A percentile compares a stretch with the other conserved stretches of the same genome.
Conservation (phyloP, 1,140 invertebrate genomes). For the Stegodyphus dumicola region DNA sequence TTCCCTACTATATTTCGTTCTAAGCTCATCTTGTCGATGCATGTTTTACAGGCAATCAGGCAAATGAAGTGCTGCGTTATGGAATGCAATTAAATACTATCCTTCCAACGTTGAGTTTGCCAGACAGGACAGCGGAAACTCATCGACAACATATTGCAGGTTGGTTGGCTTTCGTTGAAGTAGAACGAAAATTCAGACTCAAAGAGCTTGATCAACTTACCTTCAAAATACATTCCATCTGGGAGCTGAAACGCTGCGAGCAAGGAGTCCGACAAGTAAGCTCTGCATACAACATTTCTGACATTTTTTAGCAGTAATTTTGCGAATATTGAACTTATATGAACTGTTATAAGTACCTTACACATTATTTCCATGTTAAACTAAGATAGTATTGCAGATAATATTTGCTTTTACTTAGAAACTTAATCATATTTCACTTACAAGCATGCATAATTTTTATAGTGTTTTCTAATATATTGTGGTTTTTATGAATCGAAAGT, state of each 20-base stretch:
- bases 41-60: constrained; percentile 18
- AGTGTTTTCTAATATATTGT: no score
- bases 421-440: no score
- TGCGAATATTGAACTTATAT: no score
- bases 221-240: constrained; percentile 1
- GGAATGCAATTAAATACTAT: neutral
- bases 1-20: no score
- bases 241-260: constrained; percentile 19
- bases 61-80: constrained; percentile 11
- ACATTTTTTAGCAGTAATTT: no score
- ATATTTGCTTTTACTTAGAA: no score
- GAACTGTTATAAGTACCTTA: no score
- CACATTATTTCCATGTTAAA: no score
- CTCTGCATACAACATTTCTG: no score
- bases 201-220: neutral
- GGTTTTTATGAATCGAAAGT: no score
- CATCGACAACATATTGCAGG: constrained; percentile 42
- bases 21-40: neutral
- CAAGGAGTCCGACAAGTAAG: constrained; percentile 1
- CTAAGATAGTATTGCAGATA: no score
- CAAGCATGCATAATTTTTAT: no score
- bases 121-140: neutral
- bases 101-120: neutral
- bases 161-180: constrained; percentile 40
- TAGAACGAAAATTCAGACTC: constrained; percentile 38